A percentile compares a stretch with the other conserved stretches of the same genome.
These are phyloP conservation scores for Pteropus alecto DNA, from an alignment of 2,113 vertebrate genomes.

Conservation along the genomic window DNA sequence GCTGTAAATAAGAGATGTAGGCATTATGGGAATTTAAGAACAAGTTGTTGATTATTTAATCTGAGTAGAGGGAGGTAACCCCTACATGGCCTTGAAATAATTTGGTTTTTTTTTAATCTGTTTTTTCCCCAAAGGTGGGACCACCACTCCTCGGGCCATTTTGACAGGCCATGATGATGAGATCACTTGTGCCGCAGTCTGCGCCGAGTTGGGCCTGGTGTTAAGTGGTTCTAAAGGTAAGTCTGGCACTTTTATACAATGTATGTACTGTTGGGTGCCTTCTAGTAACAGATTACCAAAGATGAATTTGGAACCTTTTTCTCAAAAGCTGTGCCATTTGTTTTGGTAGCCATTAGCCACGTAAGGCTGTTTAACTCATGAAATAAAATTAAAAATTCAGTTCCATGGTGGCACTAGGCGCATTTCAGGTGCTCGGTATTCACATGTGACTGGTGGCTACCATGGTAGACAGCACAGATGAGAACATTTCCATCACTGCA, in stretches of 20 bases:
- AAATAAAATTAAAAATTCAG: background rate
- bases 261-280: background rate
- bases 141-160: slow-evolving; percentile 92
- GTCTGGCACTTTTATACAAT: background rate
- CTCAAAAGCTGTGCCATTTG: background rate
- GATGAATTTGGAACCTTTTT: background rate
- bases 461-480: fast-evolving
- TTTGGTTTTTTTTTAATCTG: slow-evolving; percentile 23
- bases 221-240: slow-evolving; percentile 97
- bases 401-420: background rate
- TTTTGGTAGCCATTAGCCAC: too few species aligned
- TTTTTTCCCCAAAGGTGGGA: slow-evolving; percentile 86
- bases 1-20: background rate
- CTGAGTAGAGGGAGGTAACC: background rate
- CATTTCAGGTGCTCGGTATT: too few species aligned
- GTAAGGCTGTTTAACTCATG: background rate
- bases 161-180: slow-evolving; percentile 97
- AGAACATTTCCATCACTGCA: too few species aligned
- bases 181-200: slow-evolving; percentile 94
- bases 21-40: background rate
- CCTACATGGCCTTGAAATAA: background rate
- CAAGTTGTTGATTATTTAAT: background rate
- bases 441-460: background rate
- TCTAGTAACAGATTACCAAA: background rate
- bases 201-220: slow-evolving; percentile 95